Evolutionary conservation across 1,140 invertebrate genomes (phyloP).

Genomic region (Protaetia brevitarsis): DNA sequence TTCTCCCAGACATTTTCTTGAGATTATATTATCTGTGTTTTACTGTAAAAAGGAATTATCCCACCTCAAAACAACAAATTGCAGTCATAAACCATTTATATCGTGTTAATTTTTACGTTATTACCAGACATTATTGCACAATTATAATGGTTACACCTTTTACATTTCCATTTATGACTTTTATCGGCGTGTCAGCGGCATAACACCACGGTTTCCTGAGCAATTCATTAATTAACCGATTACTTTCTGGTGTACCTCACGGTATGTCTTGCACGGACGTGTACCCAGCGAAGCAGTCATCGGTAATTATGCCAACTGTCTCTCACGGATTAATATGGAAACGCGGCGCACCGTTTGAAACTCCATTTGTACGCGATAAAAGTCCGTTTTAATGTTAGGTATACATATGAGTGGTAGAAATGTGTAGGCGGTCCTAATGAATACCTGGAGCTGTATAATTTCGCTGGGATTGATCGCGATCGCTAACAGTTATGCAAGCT

Average conservation of each 20-base stretch:
- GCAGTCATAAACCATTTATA: background rate
- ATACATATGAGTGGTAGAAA: background rate
- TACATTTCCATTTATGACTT: background rate
- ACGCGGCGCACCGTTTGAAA: background rate
- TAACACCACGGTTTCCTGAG: background rate
- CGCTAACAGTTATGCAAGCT: background rate
- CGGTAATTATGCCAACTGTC: background rate
- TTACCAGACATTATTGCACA: background rate
- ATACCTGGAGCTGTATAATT: background rate
- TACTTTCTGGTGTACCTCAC: too few relatives aligned
- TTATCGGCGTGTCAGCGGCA: background rate
- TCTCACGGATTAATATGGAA: background rate
- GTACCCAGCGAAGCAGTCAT: too few relatives aligned
- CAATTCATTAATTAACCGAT: background rate
- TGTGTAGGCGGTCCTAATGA: constrained; percentile 2
- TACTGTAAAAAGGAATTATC: too few relatives aligned
- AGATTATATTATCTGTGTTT: too few relatives aligned
- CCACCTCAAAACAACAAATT: too few relatives aligned
- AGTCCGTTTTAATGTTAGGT: background rate
- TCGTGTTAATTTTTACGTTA: background rate
- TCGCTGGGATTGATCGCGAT: background rate
- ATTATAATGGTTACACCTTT: background rate
- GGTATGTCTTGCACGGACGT: too few relatives aligned
- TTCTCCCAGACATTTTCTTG: too few relatives aligned
- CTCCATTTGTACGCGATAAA: background rate